These are phyloP conservation scores for Yasuhikotakia modesta DNA, from an alignment of 2,797 vertebrate species.

Conservation along the genomic window DNA sequence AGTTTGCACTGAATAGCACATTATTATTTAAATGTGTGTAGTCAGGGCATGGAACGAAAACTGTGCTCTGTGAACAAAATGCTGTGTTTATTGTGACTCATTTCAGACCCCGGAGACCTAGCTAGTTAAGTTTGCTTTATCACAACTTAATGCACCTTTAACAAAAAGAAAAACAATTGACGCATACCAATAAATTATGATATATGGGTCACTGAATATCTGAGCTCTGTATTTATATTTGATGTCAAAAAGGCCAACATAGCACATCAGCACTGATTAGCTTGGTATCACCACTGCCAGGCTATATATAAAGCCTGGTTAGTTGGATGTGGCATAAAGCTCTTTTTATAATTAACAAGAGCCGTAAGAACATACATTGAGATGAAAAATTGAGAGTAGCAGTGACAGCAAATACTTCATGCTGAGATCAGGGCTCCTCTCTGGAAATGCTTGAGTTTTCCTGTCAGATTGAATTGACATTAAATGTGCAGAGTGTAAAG, in stretches of 20 bases:
- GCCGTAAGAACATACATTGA: background rate
- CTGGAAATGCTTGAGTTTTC: slow-evolving; percentile 11
- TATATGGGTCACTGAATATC: slow-evolving; percentile 16
- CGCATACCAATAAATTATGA: slow-evolving; percentile 7
- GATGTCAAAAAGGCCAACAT: background rate
- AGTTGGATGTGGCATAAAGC: background rate
- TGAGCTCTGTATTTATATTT: background rate
- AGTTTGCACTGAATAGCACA: background rate
- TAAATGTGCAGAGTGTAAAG: slow-evolving; percentile 34
- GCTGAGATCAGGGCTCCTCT: slow-evolving; percentile 39
- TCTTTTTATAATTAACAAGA: slow-evolving; percentile 17
- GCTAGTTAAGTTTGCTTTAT: slow-evolving; percentile 16
- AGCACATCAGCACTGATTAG: slow-evolving; percentile 2
- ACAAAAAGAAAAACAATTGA: slow-evolving; percentile 26
- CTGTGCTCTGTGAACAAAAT: background rate
- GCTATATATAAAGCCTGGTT: background rate
- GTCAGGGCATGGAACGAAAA: background rate
- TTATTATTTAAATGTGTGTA: background rate
- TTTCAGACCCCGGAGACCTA: slow-evolving; percentile 36
- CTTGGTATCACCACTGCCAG: slow-evolving; percentile 24
- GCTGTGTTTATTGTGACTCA: slow-evolving; percentile 34
- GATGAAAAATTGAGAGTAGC: slow-evolving; percentile 22
- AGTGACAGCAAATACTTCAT: slow-evolving; percentile 29
- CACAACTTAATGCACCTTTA: slow-evolving; percentile 36
- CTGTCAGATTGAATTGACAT: slow-evolving; percentile 40